Percentiles rank a stretch among this genome's conserved stretches.
These are phyloP conservation scores for Ellobium chinense DNA, from an alignment of 2,888 invertebrate genomes.

Conservation along the genomic window DNA sequence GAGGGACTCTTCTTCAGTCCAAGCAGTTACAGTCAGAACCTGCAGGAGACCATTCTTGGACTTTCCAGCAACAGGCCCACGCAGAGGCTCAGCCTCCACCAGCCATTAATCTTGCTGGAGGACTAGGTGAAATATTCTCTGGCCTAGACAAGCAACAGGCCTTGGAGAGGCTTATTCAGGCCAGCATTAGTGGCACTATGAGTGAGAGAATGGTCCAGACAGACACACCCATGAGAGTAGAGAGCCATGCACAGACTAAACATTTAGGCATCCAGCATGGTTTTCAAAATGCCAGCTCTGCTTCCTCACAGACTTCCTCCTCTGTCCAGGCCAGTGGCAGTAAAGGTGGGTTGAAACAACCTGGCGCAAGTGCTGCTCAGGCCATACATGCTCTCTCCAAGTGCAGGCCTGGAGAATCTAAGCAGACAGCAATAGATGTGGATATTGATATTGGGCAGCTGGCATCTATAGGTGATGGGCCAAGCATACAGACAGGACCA, in stretches of 20 bases:
- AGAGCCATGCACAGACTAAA: slow-evolving; percentile 32
- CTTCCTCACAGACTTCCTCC: slow-evolving; percentile 18
- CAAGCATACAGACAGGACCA: background rate
- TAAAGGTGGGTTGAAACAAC: background rate
- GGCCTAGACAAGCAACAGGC: slow-evolving; percentile 27
- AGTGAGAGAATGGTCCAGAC: background rate
- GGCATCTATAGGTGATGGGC: slow-evolving; percentile 22
- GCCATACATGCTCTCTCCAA: background rate
- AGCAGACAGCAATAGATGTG: slow-evolving; percentile 44
- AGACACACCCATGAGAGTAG: slow-evolving; percentile 10
- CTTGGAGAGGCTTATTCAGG: slow-evolving; percentile 32
- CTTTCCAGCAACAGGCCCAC: slow-evolving; percentile 9
- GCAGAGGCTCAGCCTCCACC: background rate
- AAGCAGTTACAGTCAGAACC: slow-evolving; percentile 1
- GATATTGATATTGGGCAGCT: slow-evolving; percentile 41
- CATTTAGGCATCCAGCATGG: slow-evolving; percentile 2
- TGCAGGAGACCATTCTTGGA: slow-evolving; percentile 14
- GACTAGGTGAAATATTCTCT: background rate
- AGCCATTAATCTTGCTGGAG: background rate
- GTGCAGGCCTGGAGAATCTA: slow-evolving; percentile 37
- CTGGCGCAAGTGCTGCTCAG: background rate
- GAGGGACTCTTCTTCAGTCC: background rate
- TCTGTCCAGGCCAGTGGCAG: background rate
- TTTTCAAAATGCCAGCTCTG: background rate
- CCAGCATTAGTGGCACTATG: background rate